Base-by-base conservation (phyloP, 2,113 vertebrate species). In the Numida meleagris region DNA sequence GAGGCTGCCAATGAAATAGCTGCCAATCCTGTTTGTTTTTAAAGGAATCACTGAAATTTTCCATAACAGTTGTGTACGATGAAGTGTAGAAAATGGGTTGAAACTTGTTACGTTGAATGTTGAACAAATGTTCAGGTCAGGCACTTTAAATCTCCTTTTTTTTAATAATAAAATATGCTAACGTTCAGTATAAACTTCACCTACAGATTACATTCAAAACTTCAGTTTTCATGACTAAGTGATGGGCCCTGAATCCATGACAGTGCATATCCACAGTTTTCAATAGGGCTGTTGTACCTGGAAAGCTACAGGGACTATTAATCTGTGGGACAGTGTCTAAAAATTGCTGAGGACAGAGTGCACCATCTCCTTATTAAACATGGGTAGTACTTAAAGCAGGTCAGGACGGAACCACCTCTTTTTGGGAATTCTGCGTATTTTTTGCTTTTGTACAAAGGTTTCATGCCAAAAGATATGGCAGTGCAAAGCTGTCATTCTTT, bases 401-500 rank as follows among this genome's bases (percentile, higher is more conserved):
- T 10, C 2, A 4, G 7, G 17, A 63, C 88, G 77, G 38, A 87
- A 27, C 1, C 4, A 27, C 33, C 21, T 24, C 55, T 72, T n/a
- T 55, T 80, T 33, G 14, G 14, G 59, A 55, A 40, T 7, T 57
- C 71, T 14, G 29, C 12, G 38, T 82, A 67, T 65, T 40, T 23
- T 55, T 72, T 62, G 23, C 38, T 66, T 83, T 78, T 15, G 13
- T 38, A 83, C 5, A 20, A 62, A 94, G 97, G 9, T 42, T 98
- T 84, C 97, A 98, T 93, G 98, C 97, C 57, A 98, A 98, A 91
- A 96, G 95, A 67, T 94, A 72, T 23, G 98, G 98, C 50, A 98
- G 97, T 62, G 98, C 97, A 88, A 98, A 98, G 95, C 96, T 99
- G 88, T 77, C 98, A 33, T 99, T 98, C 97, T 98, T 98, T 50